Base-by-base conservation (phyloP, 2,797 vertebrate genomes). In the Chloroceryle amazona region DNA sequence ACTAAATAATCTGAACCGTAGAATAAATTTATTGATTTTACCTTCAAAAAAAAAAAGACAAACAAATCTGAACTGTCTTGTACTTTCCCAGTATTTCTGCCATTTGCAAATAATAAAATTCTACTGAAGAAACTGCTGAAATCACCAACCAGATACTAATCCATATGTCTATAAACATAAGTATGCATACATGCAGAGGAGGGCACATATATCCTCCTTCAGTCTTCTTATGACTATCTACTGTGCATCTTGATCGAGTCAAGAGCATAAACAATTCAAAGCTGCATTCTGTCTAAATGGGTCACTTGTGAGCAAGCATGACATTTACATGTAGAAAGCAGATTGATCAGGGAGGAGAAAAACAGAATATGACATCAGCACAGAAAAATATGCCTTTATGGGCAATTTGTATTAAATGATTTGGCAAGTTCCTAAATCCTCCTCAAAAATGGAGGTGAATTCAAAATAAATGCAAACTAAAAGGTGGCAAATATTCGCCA, bases 271-370 rank as follows among this genome's bases (percentile, higher is more conserved):
- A 96, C 49, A 86, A 82, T 96, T 76, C 60, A 90, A 73, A 95
- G 54, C 90, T 94, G 80, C 52, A 70, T 96, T 95, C 93, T 93
- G 58, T 62, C 81, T 96, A 97, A 98, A 96, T 98, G 95, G 93
- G 93, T 98, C 96, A 97, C 86, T 90, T 97, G 97, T 95, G 94
- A 97, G 90, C 96, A 97, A 96, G 81, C 72, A 79, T 19, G 66
- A 83, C 81, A 88, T 86, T 97, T 94, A 81, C 79, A 97, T 89
- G 95, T 96, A 97, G 84, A 66, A 95, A 92, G 78, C 67, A 90
- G 82, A 89, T 23, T 95, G 96, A 97, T 94, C 89, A 84, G 83
- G 49, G 47, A 94, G 20, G 1, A 16, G 71, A 89, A 96, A 97
- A 97, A 73, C 82, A 97, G 90, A 97, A 97, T 96, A 88, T 61